A percentile compares a stretch with the other conserved stretches of the same genome.
Evolutionary conservation across 2,888 invertebrate species (phyloP).

Genomic region (Drosophila seclusa): DNA sequence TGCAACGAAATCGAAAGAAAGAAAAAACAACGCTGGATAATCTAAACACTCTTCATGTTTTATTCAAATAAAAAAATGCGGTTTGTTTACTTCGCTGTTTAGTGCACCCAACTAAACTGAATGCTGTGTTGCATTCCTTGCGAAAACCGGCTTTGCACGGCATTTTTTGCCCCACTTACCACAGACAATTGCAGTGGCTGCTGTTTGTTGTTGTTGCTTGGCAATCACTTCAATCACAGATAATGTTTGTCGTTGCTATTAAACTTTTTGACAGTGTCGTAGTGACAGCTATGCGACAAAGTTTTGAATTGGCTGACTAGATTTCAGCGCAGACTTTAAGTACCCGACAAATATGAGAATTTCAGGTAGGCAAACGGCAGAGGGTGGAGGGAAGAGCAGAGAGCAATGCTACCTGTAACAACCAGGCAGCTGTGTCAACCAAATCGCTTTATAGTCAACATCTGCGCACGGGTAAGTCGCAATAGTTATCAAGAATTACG

Average conservation of each 20-base stretch:
- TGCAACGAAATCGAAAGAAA: slow-evolving; percentile 44
- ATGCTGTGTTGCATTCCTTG: slow-evolving; percentile 51
- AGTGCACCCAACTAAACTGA: slow-evolving; percentile 10
- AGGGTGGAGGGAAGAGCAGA: neutral
- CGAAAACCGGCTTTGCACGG: slow-evolving; percentile 58
- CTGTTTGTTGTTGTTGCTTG: slow-evolving; percentile 34
- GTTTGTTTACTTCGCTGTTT: slow-evolving; percentile 53
- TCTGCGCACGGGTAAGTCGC: slow-evolving; percentile 32
- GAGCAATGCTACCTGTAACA: slow-evolving; percentile 50
- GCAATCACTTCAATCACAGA: slow-evolving; percentile 61
- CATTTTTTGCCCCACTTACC: slow-evolving; percentile 48
- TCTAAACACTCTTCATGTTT: slow-evolving; percentile 37
- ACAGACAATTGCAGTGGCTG: slow-evolving; percentile 40
- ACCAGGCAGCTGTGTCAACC: slow-evolving; percentile 4
- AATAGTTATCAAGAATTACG: slow-evolving; percentile 27
- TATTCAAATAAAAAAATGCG: slow-evolving; percentile 26
- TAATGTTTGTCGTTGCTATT: slow-evolving; percentile 5
- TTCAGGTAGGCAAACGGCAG: slow-evolving; percentile 10
- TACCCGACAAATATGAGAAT: slow-evolving; percentile 30
- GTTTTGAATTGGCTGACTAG: slow-evolving; percentile 13
- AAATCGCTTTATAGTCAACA: slow-evolving; percentile 54
- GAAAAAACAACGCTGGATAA: slow-evolving; percentile 2
- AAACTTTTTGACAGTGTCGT: slow-evolving; percentile 36
- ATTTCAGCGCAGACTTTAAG: slow-evolving; percentile 38
- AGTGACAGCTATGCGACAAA: slow-evolving; percentile 27